Conservation (phyloP, 2,888 invertebrate genomes). For the Caenorhabditis plicata region DNA sequence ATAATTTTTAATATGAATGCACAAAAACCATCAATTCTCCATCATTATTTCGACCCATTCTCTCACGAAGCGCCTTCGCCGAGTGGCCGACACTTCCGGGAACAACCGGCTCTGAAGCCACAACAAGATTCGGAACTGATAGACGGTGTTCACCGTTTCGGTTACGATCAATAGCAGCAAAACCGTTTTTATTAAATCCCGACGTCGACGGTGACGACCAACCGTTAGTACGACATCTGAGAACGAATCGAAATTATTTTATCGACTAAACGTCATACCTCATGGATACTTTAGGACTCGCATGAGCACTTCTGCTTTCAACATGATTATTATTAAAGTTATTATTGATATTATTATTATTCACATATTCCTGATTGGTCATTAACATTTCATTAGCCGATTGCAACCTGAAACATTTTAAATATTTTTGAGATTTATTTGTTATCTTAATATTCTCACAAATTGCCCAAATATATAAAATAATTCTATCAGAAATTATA, state of each 20-base stretch:
- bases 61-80: constrained; percentile 41
- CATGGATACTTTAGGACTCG: constrained; percentile 33
- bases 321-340: background rate
- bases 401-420: constrained; percentile 32
- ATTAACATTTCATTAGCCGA: constrained; percentile 37
- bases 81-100: constrained; percentile 29
- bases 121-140: constrained; percentile 47
- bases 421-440: background rate
- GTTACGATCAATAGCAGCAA: constrained; percentile 14
- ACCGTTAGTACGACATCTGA: constrained; percentile 18
- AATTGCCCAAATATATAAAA: constrained; percentile 9
- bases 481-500: too few relatives aligned
- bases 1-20: background rate
- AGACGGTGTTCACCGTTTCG: constrained; percentile 38
- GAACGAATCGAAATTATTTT: background rate
- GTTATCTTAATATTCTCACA: background rate
- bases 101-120: constrained; percentile 29
- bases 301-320: constrained; percentile 13
- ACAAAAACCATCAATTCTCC: constrained; percentile 37
- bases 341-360: background rate
- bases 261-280: constrained; percentile 5
- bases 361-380: too few relatives aligned
- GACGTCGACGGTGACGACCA: constrained; percentile 14
- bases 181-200: constrained; percentile 11
- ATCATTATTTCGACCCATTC: constrained; percentile 39